These are phyloP conservation scores for Malacoraja senta DNA, from an alignment of 2,797 vertebrate genomes.

Conservation along the genomic window DNA sequence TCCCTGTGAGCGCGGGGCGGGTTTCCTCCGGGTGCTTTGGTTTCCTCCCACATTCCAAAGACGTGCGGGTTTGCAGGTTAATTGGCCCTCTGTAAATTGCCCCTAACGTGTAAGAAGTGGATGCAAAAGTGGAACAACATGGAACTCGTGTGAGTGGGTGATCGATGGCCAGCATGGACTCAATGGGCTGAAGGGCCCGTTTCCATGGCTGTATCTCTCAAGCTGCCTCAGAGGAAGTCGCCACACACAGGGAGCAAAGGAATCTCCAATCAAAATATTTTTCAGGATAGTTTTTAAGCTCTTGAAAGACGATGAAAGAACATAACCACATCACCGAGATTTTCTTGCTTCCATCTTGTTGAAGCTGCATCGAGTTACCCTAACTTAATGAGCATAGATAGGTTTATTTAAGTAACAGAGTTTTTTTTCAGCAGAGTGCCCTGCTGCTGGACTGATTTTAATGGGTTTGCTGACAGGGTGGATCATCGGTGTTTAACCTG, in stretches of 20 bases:
- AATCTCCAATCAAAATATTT: background rate
- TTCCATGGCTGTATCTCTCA: too few species aligned
- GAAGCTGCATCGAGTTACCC: conserved; percentile 1
- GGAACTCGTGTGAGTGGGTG: too few species aligned
- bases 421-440: background rate
- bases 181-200: too few species aligned
- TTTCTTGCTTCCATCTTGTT: conserved; percentile 21
- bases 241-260: background rate
- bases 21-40: too few species aligned
- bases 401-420: conserved; percentile 33
- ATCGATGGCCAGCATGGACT: too few species aligned
- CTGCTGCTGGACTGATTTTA: background rate
- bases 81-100: too few species aligned
- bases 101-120: too few species aligned
- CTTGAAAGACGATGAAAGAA: background rate
- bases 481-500: background rate
- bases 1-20: too few species aligned
- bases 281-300: conserved; percentile 1
- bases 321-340: background rate
- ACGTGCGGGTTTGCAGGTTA: too few species aligned
- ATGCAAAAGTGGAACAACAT: too few species aligned
- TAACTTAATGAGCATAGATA: conserved; percentile 22
- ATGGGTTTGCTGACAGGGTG: background rate
- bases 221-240: background rate
- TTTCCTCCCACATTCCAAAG: too few species aligned